A percentile compares a stretch with the other conserved stretches of the same genome.
These are phyloP conservation scores for Lepeophtheirus salmonis DNA, from an alignment of 1,140 invertebrate species.

Conservation along the genomic window DNA sequence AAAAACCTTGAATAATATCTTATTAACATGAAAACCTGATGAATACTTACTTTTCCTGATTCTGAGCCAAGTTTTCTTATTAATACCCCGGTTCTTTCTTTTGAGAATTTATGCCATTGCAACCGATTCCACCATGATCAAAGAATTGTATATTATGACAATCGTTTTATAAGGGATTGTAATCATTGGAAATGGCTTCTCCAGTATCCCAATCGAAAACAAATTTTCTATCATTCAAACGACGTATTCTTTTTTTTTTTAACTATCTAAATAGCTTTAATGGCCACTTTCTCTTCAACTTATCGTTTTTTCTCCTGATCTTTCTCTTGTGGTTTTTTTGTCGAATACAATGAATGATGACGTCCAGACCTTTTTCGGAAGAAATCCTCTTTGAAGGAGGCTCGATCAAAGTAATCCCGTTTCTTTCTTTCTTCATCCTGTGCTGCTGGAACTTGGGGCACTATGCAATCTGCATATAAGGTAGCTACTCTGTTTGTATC, in stretches of 20 bases:
- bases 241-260: constrained; percentile 81
- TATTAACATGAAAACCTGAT: too few relatives aligned
- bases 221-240: constrained; percentile 95
- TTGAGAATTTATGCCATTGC: constrained; percentile 89
- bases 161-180: constrained; percentile 43
- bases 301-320: too few relatives aligned
- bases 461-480: too few relatives aligned
- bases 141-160: constrained; percentile 62
- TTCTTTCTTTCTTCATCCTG: constrained; percentile 50
- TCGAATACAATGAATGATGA: too few relatives aligned
- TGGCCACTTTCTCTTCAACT: constrained; percentile 75
- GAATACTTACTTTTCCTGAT: constrained; percentile 58
- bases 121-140: constrained; percentile 89
- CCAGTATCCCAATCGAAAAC: constrained; percentile 99
- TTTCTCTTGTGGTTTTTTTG: too few relatives aligned
- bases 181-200: constrained; percentile 94
- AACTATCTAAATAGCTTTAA: constrained; percentile 84
- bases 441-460: constrained; percentile 39
- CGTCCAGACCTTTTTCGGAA: too few relatives aligned
- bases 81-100: constrained; percentile 93
- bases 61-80: too few relatives aligned
- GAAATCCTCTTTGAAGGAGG: too few relatives aligned
- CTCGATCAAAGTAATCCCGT: constrained; percentile 36
- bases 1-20: too few relatives aligned
- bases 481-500: too few relatives aligned